phyloP scores from a whole-genome alignment of 1,140 invertebrate genomes.

The Apis laboriosa region DNA sequence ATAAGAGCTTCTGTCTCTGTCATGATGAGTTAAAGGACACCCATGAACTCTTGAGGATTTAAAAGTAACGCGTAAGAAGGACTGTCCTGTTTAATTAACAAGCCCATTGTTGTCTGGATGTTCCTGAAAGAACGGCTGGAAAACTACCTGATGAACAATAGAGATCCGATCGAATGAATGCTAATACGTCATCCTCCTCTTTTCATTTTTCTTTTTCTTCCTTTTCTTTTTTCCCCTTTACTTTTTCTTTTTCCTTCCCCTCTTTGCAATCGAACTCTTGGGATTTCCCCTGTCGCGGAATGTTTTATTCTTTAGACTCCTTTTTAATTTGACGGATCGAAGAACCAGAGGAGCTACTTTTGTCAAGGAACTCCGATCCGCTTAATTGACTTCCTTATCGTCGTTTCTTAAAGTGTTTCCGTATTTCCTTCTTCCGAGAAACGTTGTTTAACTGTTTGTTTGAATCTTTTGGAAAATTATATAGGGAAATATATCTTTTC shows the following conservation, averaged over 20 bases:
- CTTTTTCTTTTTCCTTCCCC: no score
- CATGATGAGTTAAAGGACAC: slow-evolving; percentile 57
- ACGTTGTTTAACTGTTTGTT: not conserved
- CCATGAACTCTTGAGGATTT: slow-evolving; percentile 50
- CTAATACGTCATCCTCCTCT: slow-evolving; percentile 9
- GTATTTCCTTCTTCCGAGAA: not conserved
- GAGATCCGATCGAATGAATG: slow-evolving; percentile 26
- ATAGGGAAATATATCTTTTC: not conserved
- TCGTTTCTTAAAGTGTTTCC: not conserved
- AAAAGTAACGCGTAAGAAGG: slow-evolving; percentile 56
- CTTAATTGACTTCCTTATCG: not conserved
- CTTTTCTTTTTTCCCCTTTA: no score
- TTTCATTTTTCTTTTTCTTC: not conserved
- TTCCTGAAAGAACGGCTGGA: not conserved
- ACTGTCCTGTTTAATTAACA: slow-evolving; percentile 58
- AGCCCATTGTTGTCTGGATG: slow-evolving; percentile 43
- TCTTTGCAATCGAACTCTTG: not conserved
- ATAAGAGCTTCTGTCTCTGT: slow-evolving; percentile 56
- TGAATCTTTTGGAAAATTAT: not conserved
- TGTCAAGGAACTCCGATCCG: not conserved
- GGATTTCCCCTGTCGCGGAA: not conserved
- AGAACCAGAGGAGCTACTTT: not conserved
- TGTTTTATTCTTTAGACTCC: not conserved
- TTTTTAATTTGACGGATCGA: not conserved
- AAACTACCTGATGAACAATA: slow-evolving; percentile 28